Percentiles rank a stretch among this genome's conserved stretches.
These are phyloP conservation scores for Gisinianus flammeolus DNA, from an alignment of 2,888 invertebrate species.

Conservation along the genomic window DNA sequence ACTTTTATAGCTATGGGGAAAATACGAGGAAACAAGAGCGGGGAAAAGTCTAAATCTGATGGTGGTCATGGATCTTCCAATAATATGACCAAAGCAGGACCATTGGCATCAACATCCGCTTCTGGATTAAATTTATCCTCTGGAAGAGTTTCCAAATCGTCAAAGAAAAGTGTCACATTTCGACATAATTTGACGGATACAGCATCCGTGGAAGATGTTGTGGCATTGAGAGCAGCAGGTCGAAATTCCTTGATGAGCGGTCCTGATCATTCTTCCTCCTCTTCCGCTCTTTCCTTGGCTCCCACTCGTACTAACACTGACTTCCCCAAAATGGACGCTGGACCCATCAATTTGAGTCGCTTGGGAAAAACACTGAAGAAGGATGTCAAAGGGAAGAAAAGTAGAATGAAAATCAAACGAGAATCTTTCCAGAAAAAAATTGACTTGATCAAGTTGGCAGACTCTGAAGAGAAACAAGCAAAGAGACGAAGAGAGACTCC, in stretches of 20 bases:
- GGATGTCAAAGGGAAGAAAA: conserved; percentile 23
- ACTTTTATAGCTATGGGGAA: conserved; percentile 20
- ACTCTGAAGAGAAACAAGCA: conserved; percentile 32
- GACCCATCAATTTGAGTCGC: conserved; percentile 8
- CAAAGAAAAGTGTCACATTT: conserved; percentile 32
- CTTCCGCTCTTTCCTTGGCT: background rate
- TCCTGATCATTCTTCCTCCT: background rate
- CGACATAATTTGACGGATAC: conserved; percentile 27
- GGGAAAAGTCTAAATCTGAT: background rate
- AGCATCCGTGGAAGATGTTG: background rate
- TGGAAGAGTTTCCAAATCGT: conserved; percentile 32
- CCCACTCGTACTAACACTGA: background rate
- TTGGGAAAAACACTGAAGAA: conserved; percentile 27
- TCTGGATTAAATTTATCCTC: conserved; percentile 9
- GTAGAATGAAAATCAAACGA: conserved; percentile 22
- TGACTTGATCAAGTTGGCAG: conserved; percentile 18
- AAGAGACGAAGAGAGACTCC: conserved; percentile 18
- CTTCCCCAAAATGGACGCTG: background rate
- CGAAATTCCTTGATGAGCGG: background rate
- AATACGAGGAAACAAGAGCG: conserved; percentile 25
- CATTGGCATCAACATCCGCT: background rate
- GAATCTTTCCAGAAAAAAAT: conserved; percentile 37
- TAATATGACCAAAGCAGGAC: background rate
- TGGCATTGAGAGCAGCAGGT: background rate
- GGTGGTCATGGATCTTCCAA: background rate